Conservation (phyloP, 2,797 vertebrate genomes). For the Synanceia verrucosa region DNA sequence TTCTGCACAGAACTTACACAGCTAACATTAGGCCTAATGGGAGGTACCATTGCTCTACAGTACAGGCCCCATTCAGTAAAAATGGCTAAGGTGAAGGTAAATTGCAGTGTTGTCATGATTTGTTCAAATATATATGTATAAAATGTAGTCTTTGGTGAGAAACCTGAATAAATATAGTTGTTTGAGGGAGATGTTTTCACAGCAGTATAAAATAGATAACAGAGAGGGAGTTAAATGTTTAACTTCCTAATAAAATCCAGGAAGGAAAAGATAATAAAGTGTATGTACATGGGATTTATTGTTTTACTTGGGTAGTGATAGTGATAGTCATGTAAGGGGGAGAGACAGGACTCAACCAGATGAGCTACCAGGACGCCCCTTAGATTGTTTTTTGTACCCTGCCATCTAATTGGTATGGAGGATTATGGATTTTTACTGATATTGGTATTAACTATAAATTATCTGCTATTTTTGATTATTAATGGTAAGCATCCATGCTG, state of each 20-base stretch:
- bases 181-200: not conserved
- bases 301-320: too few species aligned
- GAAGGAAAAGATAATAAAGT: not conserved
- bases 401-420: too few species aligned
- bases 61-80: not conserved
- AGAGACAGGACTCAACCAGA: too few species aligned
- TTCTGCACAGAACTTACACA: too few species aligned
- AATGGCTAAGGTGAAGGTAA: not conserved
- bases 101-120: not conserved
- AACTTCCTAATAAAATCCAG: not conserved
- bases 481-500: not conserved
- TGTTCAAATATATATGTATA: not conserved
- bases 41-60: not conserved
- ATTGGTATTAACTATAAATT: not conserved
- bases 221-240: not conserved
- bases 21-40: too few species aligned
- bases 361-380: too few species aligned
- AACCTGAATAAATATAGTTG: not conserved
- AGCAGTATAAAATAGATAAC: not conserved
- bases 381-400: not conserved
- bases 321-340: too few species aligned
- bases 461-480: not conserved
- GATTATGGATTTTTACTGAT: not conserved
- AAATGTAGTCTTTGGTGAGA: not conserved
- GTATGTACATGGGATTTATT: not conserved